Evolutionary conservation across 2,113 vertebrate species (phyloP).

Genomic region (Thomomys bottae): DNA sequence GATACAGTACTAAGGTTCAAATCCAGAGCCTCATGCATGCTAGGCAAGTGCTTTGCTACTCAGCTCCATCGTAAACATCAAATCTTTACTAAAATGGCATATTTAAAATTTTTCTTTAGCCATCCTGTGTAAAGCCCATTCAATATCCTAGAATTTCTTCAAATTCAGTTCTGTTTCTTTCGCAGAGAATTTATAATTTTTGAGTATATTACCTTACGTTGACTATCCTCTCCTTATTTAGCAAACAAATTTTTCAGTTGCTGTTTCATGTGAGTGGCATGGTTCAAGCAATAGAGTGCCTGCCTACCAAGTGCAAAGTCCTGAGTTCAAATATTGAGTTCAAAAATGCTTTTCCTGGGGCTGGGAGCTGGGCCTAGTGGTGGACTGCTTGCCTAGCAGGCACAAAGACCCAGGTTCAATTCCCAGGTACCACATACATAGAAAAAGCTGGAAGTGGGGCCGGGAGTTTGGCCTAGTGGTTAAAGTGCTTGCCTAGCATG

Average conservation of each 20-base stretch:
- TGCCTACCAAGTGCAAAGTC: too few species aligned
- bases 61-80: background rate
- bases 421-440: too few species aligned
- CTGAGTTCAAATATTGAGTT: too few species aligned
- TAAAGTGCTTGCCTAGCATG: too few species aligned
- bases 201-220: background rate
- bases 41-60: background rate
- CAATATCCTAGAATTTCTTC: background rate
- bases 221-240: background rate
- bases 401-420: too few species aligned
- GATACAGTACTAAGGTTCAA: background rate
- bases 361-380: too few species aligned
- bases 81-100: conserved; percentile 26
- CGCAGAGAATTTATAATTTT: background rate
- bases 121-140: conserved; percentile 21
- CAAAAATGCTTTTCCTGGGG: too few species aligned
- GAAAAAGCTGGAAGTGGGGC: too few species aligned
- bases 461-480: too few species aligned
- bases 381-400: too few species aligned
- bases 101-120: background rate
- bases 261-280: too few species aligned
- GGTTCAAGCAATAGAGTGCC: too few species aligned
- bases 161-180: background rate
- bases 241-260: background rate
- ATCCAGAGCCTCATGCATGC: background rate